These are phyloP conservation scores for Gorsachius magnificus DNA, from an alignment of 2,797 vertebrate species.

Conservation along the genomic window DNA sequence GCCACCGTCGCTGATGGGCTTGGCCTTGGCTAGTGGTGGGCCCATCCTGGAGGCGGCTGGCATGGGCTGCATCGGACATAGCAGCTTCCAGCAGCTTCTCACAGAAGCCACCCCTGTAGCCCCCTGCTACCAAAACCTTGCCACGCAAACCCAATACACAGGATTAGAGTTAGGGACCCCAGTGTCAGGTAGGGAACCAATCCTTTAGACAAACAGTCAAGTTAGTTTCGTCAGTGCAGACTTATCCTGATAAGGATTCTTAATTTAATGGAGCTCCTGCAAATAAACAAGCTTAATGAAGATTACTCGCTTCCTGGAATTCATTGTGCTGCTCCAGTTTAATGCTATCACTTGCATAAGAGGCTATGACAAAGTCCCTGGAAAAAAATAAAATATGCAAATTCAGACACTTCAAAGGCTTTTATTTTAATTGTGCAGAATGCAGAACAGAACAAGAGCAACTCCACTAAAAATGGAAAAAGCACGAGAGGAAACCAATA, in stretches of 20 bases:
- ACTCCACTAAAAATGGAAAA: slow-evolving; percentile 50
- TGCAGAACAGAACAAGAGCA: slow-evolving; percentile 55
- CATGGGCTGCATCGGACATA: not conserved
- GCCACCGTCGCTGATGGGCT: not conserved
- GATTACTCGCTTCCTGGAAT: slow-evolving; percentile 62
- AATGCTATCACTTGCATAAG: slow-evolving; percentile 62
- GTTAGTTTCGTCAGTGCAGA: slow-evolving; percentile 15
- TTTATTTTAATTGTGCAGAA: slow-evolving; percentile 69
- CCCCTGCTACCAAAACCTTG: not conserved
- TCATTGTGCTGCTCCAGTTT: slow-evolving; percentile 47
- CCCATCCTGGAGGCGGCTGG: not conserved
- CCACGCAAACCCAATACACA: not conserved
- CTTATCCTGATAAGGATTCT: slow-evolving; percentile 40
- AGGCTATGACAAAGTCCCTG: slow-evolving; percentile 52
- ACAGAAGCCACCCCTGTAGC: not conserved
- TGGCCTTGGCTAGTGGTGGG: not conserved
- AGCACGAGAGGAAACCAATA: not conserved
- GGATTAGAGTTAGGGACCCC: not conserved
- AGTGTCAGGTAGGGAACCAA: not conserved
- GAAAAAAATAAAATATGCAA: slow-evolving; percentile 66
- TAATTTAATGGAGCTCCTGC: slow-evolving; percentile 62
- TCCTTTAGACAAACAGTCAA: not conserved
- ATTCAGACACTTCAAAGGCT: slow-evolving; percentile 65
- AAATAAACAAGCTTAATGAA: slow-evolving; percentile 66
- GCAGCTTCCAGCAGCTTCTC: not conserved